These are phyloP conservation scores for Cosmorhoe ocellata DNA, from an alignment of 2,888 invertebrate genomes.

Conservation along the genomic window DNA sequence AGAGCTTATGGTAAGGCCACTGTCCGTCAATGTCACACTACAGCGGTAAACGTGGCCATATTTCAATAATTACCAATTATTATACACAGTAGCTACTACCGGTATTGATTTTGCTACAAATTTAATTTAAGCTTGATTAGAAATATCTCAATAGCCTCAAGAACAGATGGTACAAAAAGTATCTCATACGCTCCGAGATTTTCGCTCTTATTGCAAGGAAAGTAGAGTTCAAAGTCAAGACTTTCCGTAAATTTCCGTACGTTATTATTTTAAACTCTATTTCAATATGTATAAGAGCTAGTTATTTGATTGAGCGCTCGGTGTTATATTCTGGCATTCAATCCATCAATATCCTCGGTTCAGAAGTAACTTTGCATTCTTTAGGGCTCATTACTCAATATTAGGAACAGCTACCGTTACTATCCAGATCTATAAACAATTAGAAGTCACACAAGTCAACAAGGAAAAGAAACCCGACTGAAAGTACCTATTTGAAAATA, in stretches of 20 bases:
- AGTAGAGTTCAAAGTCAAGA: background rate
- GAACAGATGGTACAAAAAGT: background rate
- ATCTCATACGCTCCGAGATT: background rate
- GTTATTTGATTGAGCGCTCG: background rate
- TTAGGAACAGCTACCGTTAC: slow-evolving; percentile 73
- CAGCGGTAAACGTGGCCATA: background rate
- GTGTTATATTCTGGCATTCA: slow-evolving; percentile 9
- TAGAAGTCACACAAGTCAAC: background rate
- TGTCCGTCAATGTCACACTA: background rate
- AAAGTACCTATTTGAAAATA: too few species aligned
- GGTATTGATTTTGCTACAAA: slow-evolving; percentile 63
- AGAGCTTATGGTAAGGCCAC: too few species aligned
- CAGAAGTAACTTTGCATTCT: slow-evolving; percentile 48
- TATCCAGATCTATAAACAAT: slow-evolving; percentile 1
- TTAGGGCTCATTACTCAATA: slow-evolving; percentile 72
- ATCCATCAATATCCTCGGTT: slow-evolving; percentile 20
- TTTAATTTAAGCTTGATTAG: slow-evolving; percentile 41
- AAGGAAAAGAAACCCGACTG: too few species aligned
- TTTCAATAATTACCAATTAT: slow-evolving; percentile 1
- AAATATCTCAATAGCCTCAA: background rate
- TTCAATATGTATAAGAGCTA: background rate
- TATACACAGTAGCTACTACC: slow-evolving; percentile 20
- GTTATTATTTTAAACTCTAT: slow-evolving; percentile 12
- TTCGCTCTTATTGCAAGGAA: slow-evolving; percentile 1
- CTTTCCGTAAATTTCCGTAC: background rate